Evolutionary conservation across 2,888 invertebrate genomes (phyloP), one percentile per base, ranked within the genome.

Genomic region (Epinotia ramella): DNA sequence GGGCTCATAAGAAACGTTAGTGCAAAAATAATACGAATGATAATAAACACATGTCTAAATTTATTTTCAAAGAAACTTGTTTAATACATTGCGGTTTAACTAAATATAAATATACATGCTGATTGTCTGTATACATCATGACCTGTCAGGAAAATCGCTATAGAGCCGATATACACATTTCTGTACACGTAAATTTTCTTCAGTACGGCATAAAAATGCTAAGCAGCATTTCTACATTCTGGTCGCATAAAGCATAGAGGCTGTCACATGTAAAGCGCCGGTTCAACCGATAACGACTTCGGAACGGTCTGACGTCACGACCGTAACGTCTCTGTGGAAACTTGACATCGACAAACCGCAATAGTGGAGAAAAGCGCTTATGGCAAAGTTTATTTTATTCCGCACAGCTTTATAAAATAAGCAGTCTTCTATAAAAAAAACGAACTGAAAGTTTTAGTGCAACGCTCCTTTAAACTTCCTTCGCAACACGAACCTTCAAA

Each of bases 401-500:
- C 20, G 16, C 28, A 28, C 13, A 53, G 24, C 57, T 63, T 68
- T 46, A 63, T 68, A 56, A 18, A 28, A 24, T 64, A 20, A n/a
- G 7, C 11, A 11, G 46, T 33, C 0, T 6, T 33, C 5, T 46
- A 18, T 56, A 62, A 60, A 16, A 60, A 16, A 16, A 60, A 5
- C 66, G 62, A 59, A 18, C 65, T 24, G 3, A 28, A 67, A 53
- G 20, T 73, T 24, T 9, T 18, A 62, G 67, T 44, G 60, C 49
- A 73, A 63, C 44, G 13, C 16, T 68, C 18, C 16, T 68, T 68
- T 68, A 62, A 68, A 63, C 68, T 73, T 73, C 44, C 67, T 57
- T 68, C 62, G 68, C 73, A 49, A 67, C 46, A n/a, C 20, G 56
- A 73, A 59, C 65, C 44, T 63, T 44, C 57, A 46, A 74, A 74